A percentile compares a stretch with the other conserved stretches of the same genome.
Evolutionary conservation across 2,888 invertebrate genomes (phyloP).

Genomic region (Troides aeacus): DNA sequence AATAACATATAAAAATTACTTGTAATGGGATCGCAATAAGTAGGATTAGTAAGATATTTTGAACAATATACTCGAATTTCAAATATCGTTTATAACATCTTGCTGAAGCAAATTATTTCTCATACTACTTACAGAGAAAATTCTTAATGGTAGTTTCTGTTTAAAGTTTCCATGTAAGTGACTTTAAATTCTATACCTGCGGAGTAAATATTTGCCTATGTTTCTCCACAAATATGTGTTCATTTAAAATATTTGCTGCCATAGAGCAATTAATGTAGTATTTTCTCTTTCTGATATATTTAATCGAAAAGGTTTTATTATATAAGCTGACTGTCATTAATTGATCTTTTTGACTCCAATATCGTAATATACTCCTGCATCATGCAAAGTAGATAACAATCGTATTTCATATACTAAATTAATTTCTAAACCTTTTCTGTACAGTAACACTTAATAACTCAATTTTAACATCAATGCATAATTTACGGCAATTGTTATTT

Average conservation of each 20-base stretch:
- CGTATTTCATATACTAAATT: too few species aligned
- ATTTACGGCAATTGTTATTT: too few species aligned
- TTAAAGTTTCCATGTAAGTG: slow-evolving; percentile 6
- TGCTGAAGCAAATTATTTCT: neutral
- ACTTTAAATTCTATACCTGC: slow-evolving; percentile 12
- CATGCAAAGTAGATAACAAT: too few species aligned
- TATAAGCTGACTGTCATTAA: neutral
- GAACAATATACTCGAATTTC: neutral
- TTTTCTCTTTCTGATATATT: neutral
- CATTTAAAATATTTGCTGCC: neutral
- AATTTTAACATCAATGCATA: too few species aligned
- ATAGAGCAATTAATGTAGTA: neutral
- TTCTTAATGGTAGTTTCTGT: slow-evolving; percentile 16
- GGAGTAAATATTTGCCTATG: slow-evolving; percentile 9
- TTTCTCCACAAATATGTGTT: slow-evolving; percentile 16
- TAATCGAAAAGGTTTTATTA: neutral
- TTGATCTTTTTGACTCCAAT: too few species aligned
- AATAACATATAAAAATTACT: neutral
- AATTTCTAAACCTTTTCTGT: too few species aligned
- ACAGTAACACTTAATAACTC: too few species aligned
- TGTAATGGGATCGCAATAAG: neutral
- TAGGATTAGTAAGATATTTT: neutral
- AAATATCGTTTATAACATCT: neutral
- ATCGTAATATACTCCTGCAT: too few species aligned
- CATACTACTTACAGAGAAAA: slow-evolving; percentile 18